Evolutionary conservation across 2,113 vertebrate species (phyloP).

Genomic region (Lipotes vexillifer): DNA sequence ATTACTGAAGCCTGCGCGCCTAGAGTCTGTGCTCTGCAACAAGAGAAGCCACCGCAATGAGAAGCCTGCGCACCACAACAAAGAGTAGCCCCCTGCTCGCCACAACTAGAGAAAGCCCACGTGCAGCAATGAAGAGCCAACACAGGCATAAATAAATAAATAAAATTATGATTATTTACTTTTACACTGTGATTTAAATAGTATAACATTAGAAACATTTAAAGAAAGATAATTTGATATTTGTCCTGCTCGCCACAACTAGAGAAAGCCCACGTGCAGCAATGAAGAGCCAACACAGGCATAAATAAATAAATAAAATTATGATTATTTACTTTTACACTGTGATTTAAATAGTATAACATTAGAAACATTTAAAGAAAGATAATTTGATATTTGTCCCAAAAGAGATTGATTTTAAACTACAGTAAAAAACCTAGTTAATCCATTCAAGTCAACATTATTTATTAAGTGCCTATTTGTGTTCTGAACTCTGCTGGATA

Average conservation of each 20-base stretch:
- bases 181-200: neutral
- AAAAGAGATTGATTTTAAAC: neutral
- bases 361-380: neutral
- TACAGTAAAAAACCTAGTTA: neutral
- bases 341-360: neutral
- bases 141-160: too few relatives aligned
- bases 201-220: neutral
- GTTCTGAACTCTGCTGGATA: neutral
- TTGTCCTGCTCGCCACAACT: too few relatives aligned
- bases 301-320: neutral
- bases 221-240: neutral
- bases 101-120: too few relatives aligned
- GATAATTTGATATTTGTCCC: neutral
- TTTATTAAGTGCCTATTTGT: constrained; percentile 31
- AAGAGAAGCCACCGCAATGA: too few relatives aligned
- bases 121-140: too few relatives aligned
- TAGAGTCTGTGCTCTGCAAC: too few relatives aligned
- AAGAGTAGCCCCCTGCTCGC: too few relatives aligned
- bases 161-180: neutral
- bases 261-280: too few relatives aligned
- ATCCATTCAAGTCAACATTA: neutral
- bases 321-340: neutral
- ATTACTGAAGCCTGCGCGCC: too few relatives aligned
- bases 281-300: too few relatives aligned
- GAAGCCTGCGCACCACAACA: too few relatives aligned